Percentiles rank a stretch among this genome's conserved stretches.
Evolutionary conservation across 2,113 vertebrate genomes (phyloP).

Genomic region (Ictalurus punctatus): DNA sequence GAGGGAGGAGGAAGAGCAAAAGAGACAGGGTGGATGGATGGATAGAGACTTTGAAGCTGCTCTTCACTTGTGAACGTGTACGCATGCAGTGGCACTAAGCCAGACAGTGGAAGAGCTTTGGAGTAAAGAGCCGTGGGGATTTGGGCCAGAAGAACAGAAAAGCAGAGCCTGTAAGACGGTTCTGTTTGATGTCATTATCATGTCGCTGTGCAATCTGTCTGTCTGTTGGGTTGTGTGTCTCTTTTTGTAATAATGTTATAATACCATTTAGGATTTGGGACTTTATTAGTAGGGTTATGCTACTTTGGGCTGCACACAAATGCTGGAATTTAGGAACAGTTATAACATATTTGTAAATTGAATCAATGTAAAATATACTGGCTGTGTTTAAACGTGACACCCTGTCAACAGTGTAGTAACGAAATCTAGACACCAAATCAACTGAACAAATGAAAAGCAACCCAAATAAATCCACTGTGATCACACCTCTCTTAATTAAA

Average conservation of each 20-base stretch:
- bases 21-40: slow-evolving; percentile 17
- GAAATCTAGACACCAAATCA: neutral
- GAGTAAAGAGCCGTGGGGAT: slow-evolving; percentile 24
- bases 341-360: neutral
- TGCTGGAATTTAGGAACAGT: neutral
- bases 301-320: slow-evolving; percentile 17
- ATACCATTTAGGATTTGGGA: neutral
- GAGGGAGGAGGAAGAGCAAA: slow-evolving; percentile 15
- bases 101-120: slow-evolving; percentile 11
- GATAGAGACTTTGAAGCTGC: slow-evolving; percentile 19
- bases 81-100: slow-evolving; percentile 41
- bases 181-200: slow-evolving; percentile 47
- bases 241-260: slow-evolving; percentile 2
- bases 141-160: slow-evolving; percentile 33
- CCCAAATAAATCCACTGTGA: neutral
- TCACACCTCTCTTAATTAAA: neutral
- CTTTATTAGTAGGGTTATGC: slow-evolving; percentile 13
- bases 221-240: slow-evolving; percentile 8
- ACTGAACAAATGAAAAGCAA: neutral
- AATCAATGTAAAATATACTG: neutral
- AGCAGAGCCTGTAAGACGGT: slow-evolving; percentile 7
- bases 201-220: slow-evolving; percentile 38
- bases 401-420: neutral
- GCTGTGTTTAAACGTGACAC: neutral
- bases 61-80: slow-evolving; percentile 19